These are phyloP conservation scores for Alligator sinensis DNA, from an alignment of 2,113 vertebrate genomes.

Conservation along the genomic window DNA sequence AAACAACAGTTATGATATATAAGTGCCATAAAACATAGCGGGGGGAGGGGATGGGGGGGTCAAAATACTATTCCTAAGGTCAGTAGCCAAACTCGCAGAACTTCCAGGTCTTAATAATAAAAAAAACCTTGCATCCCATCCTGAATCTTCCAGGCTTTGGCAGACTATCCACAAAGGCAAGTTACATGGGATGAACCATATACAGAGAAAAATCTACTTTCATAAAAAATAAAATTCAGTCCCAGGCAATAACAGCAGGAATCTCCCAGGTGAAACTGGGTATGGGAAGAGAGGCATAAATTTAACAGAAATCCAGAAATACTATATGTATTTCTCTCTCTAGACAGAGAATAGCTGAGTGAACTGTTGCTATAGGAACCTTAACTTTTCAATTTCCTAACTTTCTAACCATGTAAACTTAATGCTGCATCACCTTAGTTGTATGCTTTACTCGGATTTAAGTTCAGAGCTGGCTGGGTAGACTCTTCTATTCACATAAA, in stretches of 20 bases:
- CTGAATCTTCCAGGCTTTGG: background rate
- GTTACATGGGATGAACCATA: slow-evolving; percentile 6
- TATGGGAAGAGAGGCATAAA: background rate
- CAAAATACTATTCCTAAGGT: background rate
- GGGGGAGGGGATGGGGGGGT: too few species aligned
- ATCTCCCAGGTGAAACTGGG: slow-evolving; percentile 11
- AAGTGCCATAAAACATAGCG: background rate
- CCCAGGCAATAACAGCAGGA: slow-evolving; percentile 34
- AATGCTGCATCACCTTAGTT: background rate
- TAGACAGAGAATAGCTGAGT: slow-evolving; percentile 2
- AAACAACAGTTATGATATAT: background rate
- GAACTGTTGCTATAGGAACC: slow-evolving; percentile 6
- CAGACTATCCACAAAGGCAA: slow-evolving; percentile 49
- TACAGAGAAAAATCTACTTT: slow-evolving; percentile 19
- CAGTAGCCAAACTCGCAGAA: background rate
- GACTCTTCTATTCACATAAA: background rate
- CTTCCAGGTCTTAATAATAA: slow-evolving; percentile 21
- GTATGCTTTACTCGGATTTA: slow-evolving; percentile 22
- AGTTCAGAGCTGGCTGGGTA: background rate
- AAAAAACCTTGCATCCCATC: background rate
- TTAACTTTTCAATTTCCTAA: slow-evolving; percentile 30
- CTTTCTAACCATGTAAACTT: slow-evolving; percentile 38
- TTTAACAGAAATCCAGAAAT: slow-evolving; percentile 28
- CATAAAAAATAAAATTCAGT: slow-evolving; percentile 55
- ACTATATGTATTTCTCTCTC: background rate